These are phyloP conservation scores for Sebastes diaconus DNA, from an alignment of 2,797 vertebrate genomes.

Conservation along the genomic window DNA sequence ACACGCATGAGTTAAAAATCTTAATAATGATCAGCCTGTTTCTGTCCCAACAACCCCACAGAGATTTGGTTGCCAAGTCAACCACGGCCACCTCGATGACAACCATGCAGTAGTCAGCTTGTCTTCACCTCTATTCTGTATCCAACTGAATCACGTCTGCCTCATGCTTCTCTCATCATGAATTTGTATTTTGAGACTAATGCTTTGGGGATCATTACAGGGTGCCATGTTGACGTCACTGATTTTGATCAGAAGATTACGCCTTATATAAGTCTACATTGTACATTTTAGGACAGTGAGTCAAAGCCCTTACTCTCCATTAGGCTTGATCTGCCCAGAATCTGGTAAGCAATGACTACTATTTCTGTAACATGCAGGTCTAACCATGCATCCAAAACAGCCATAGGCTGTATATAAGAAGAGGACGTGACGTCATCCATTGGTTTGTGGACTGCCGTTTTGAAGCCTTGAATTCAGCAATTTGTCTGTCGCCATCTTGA, in stretches of 20 bases:
- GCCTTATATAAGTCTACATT: not conserved
- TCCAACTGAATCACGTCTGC: constrained; percentile 32
- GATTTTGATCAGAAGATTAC: not conserved
- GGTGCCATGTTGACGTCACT: not conserved
- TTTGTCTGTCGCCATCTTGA: too few species aligned
- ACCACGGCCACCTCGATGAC: constrained; percentile 65
- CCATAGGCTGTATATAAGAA: too few species aligned
- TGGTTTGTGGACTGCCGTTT: too few species aligned
- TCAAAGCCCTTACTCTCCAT: not conserved
- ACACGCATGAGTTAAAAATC: constrained; percentile 23
- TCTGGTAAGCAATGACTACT: not conserved
- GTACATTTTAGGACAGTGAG: not conserved
- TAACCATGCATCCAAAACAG: not conserved
- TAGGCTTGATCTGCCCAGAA: not conserved
- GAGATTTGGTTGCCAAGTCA: constrained; percentile 79
- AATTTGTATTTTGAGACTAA: not conserved
- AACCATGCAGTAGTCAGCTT: constrained; percentile 40
- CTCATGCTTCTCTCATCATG: not conserved
- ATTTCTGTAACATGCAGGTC: not conserved
- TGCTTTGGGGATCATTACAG: not conserved
- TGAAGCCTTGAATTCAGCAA: too few species aligned
- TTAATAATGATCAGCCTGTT: constrained; percentile 56
- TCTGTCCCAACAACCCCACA: constrained; percentile 60
- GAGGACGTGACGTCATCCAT: too few species aligned
- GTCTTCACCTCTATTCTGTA: constrained; percentile 42